Percentiles rank a stretch among this genome's conserved stretches.
These are phyloP conservation scores for Dreissena polymorpha DNA, from an alignment of 1,140 invertebrate genomes.

Conservation along the genomic window DNA sequence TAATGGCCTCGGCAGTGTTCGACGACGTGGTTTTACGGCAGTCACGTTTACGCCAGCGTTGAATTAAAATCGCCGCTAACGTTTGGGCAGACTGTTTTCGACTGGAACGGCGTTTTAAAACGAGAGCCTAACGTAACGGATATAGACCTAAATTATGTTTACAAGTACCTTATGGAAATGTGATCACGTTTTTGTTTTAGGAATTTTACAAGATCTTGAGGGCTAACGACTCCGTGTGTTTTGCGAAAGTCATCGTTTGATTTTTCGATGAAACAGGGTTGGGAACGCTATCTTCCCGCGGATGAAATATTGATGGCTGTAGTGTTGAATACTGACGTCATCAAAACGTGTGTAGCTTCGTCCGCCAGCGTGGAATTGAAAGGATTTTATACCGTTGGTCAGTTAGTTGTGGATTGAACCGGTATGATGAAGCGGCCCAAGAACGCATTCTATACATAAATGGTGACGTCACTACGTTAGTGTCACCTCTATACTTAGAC, in stretches of 20 bases:
- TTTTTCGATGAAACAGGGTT: no score
- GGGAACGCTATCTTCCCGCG: background rate
- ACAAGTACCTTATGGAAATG: no score
- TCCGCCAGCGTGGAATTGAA: constrained; percentile 62
- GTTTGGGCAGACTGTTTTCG: constrained; percentile 11
- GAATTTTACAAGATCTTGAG: no score
- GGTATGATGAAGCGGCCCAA: constrained; percentile 32
- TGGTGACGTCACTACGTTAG: no score
- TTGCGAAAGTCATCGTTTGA: no score
- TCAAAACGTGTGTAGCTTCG: constrained; percentile 43
- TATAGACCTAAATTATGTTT: no score
- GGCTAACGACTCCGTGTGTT: no score
- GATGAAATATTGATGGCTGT: constrained; percentile 62
- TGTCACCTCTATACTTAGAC: no score
- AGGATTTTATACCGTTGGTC: constrained; percentile 63
- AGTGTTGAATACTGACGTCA: constrained; percentile 44
- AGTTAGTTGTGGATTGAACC: constrained; percentile 71
- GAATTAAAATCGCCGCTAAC: constrained; percentile 19
- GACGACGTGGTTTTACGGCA: constrained; percentile 19
- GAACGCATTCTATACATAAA: no score
- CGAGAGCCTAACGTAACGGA: constrained; percentile 1
- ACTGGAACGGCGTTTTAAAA: constrained; percentile 18
- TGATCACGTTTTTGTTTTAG: no score
- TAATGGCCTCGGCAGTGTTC: constrained; percentile 16
- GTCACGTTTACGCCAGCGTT: constrained; percentile 6